Evolutionary conservation across 2,888 invertebrate genomes (phyloP).

Genomic region (Limenitis camilla): DNA sequence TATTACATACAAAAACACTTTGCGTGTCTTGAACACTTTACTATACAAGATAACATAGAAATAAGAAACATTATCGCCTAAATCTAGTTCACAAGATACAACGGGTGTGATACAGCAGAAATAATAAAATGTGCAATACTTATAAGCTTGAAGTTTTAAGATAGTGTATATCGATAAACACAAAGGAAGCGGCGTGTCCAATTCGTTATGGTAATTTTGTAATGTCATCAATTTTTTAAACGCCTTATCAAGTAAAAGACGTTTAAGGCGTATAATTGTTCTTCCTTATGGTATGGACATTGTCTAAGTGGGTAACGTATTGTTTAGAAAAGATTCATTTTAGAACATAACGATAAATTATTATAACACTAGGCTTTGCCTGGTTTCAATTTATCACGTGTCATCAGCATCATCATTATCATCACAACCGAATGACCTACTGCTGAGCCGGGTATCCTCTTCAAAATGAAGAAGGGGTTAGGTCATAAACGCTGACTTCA

Average conservation of each 20-base stretch:
- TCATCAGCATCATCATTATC: no score
- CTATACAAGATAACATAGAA: conserved; percentile 1
- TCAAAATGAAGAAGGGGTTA: no score
- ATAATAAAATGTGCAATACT: conserved; percentile 20
- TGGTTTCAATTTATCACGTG: no score
- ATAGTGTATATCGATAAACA: conserved; percentile 14
- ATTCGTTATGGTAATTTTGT: conserved; percentile 14
- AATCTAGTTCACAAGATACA: background rate
- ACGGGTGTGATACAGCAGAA: conserved; percentile 18
- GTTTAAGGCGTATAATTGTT: background rate
- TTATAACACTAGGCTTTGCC: no score
- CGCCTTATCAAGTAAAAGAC: conserved; percentile 3
- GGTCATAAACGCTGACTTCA: no score
- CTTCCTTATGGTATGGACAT: background rate
- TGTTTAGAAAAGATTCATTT: background rate
- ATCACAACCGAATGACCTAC: no score
- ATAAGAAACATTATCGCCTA: conserved; percentile 13
- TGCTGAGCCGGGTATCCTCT: no score
- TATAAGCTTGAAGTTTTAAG: conserved; percentile 13
- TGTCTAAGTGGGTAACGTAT: background rate
- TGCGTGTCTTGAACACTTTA: conserved; percentile 3
- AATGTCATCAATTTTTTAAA: conserved; percentile 5
- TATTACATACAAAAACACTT: conserved; percentile 17
- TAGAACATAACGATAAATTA: background rate
- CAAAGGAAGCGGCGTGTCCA: conserved; percentile 11